phyloP scores from a whole-genome alignment of 64 coral and sea anemone genomes.

The Acropora yongei region DNA sequence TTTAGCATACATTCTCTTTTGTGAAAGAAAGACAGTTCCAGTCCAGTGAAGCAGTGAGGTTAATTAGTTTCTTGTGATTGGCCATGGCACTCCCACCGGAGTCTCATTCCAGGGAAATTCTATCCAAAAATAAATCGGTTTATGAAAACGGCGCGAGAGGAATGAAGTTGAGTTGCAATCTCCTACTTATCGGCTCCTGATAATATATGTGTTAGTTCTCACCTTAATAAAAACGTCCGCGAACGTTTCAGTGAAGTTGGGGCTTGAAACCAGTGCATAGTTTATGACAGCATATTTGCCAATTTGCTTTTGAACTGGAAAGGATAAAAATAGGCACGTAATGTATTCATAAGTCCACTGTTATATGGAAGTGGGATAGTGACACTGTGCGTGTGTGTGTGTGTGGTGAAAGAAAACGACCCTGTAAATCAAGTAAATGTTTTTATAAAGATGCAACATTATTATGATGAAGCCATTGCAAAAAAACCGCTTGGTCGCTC shows the following conservation, averaged over 20 bases:
- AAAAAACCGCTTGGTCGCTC: not conserved
- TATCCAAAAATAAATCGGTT: no score
- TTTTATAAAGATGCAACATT: no score
- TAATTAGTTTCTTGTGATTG: not conserved
- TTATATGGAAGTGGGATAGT: not conserved
- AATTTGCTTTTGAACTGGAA: slow-evolving; percentile 72
- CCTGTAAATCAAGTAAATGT: no score
- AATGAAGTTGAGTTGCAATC: no score
- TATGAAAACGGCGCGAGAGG: no score
- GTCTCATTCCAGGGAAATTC: no score
- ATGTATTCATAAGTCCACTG: not conserved
- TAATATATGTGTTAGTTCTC: not conserved
- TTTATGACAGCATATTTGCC: slow-evolving; percentile 87
- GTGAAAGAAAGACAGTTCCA: no score
- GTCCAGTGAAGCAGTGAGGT: no score
- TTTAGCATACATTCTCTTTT: no score
- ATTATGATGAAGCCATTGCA: not conserved
- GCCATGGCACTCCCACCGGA: no score
- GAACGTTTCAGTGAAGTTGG: slow-evolving; percentile 72
- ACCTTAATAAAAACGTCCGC: slow-evolving; percentile 87
- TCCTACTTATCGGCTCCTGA: no score
- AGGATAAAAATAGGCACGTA: slow-evolving; percentile 6
- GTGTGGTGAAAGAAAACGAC: no score
- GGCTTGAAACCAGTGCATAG: slow-evolving; percentile 84
- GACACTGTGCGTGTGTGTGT: not conserved